Conservation (phyloP, 2,888 invertebrate species). For the Acrobasis repandana region DNA sequence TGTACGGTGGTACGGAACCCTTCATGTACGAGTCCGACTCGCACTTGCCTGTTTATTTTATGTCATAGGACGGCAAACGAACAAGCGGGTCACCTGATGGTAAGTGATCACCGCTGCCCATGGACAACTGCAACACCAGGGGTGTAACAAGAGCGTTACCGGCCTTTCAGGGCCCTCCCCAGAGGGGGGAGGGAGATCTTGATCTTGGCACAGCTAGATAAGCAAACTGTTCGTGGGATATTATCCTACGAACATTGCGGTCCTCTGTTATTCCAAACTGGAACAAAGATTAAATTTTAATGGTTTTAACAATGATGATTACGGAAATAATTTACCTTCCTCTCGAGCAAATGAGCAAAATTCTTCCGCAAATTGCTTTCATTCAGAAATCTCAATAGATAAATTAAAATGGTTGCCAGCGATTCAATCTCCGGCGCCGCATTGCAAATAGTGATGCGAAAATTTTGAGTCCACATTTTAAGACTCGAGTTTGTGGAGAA, state of each 20-base stretch:
- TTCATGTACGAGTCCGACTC: no score
- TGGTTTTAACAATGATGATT: constrained; percentile 2
- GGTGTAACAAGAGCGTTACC: no score
- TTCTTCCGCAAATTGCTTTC: constrained; percentile 11
- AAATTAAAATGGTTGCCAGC: constrained; percentile 8
- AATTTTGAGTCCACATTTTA: not conserved
- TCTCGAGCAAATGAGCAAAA: constrained; percentile 5
- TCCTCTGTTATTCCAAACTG: not conserved
- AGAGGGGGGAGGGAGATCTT: no score
- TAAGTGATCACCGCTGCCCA: not conserved
- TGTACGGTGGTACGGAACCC: no score
- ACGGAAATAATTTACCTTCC: constrained; percentile 12
- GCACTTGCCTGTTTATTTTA: no score
- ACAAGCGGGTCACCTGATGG: not conserved
- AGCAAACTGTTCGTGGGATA: not conserved
- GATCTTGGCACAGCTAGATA: not conserved
- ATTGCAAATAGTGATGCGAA: not conserved
- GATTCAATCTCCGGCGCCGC: constrained; percentile 4
- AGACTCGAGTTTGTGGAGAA: not conserved
- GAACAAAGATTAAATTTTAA: constrained; percentile 10
- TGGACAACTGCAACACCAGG: no score
- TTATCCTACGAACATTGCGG: not conserved
- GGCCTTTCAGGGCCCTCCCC: no score
- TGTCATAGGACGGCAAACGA: not conserved
- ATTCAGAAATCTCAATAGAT: constrained; percentile 14